Conservation (phyloP, 2,797 vertebrate genomes). For the Danio choprae region DNA sequence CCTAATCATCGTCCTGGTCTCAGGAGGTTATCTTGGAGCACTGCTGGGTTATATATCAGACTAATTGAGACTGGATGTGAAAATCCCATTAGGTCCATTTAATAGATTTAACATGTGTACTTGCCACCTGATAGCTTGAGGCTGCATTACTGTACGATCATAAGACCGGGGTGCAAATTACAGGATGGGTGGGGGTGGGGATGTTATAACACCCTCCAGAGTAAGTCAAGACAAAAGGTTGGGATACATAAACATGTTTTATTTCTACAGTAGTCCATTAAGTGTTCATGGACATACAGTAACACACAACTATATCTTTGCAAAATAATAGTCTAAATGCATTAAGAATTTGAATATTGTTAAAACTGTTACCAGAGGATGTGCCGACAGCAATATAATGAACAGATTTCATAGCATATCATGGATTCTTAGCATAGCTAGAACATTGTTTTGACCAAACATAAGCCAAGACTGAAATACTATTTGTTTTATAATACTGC, state of each 20-base stretch:
- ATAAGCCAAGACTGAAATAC: not conserved
- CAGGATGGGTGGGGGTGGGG: no score
- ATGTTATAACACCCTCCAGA: not conserved
- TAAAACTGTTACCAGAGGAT: not conserved
- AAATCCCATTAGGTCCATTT: slow-evolving; percentile 37
- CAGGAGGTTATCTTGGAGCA: not conserved
- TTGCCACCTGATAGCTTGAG: slow-evolving; percentile 38
- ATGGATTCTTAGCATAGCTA: not conserved
- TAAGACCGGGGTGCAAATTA: slow-evolving; percentile 25
- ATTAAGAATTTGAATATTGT: not conserved
- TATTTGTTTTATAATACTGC: not conserved
- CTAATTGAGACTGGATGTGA: slow-evolving; percentile 31
- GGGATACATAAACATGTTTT: not conserved
- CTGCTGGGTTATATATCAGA: not conserved
- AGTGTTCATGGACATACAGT: not conserved
- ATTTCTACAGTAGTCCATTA: not conserved
- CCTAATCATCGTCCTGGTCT: not conserved
- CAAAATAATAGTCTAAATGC: no score
- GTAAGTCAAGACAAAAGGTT: slow-evolving; percentile 28
- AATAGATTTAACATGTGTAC: slow-evolving; percentile 34
- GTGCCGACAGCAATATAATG: not conserved
- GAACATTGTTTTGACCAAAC: not conserved
- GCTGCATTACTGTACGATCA: slow-evolving; percentile 25
- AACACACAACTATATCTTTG: no score
- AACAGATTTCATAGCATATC: not conserved